Conservation (phyloP, 2,888 invertebrate genomes). For the Atethmia centrago region DNA sequence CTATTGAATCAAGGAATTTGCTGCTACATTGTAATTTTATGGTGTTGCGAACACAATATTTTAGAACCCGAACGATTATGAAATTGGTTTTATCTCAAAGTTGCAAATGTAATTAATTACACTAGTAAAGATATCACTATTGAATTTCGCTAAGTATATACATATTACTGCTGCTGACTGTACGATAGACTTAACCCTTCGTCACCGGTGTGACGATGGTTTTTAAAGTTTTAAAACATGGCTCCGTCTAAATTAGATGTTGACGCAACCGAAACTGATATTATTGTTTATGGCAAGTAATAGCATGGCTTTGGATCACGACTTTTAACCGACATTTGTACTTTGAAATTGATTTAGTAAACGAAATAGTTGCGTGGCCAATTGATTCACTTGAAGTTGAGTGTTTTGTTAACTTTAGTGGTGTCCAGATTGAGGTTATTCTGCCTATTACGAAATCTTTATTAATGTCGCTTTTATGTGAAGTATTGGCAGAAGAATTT, state of each 20-base stretch:
- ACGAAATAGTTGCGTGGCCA: not conserved
- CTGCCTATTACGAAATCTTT: not conserved
- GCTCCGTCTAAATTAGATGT: slow-evolving; percentile 7
- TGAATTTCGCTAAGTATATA: too few species aligned
- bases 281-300: slow-evolving; percentile 23
- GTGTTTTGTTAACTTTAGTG: not conserved
- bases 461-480: not conserved
- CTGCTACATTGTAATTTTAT: too few species aligned
- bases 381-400: slow-evolving; percentile 16
- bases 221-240: slow-evolving; percentile 10
- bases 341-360: slow-evolving; percentile 29
- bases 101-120: too few species aligned
- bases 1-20: too few species aligned
- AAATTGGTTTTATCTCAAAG: too few species aligned
- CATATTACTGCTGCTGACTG: not conserved
- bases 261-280: slow-evolving; percentile 36
- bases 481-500: not conserved
- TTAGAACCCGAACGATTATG: too few species aligned
- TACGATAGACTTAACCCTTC: slow-evolving; percentile 24
- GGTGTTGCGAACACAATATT: too few species aligned
- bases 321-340: slow-evolving; percentile 24
- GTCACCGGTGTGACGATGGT: not conserved
- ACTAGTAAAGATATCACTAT: too few species aligned
- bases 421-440: not conserved
- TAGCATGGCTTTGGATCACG: slow-evolving; percentile 31